Conservation (phyloP, 2,797 vertebrate genomes). For the Botia kubotai region DNA sequence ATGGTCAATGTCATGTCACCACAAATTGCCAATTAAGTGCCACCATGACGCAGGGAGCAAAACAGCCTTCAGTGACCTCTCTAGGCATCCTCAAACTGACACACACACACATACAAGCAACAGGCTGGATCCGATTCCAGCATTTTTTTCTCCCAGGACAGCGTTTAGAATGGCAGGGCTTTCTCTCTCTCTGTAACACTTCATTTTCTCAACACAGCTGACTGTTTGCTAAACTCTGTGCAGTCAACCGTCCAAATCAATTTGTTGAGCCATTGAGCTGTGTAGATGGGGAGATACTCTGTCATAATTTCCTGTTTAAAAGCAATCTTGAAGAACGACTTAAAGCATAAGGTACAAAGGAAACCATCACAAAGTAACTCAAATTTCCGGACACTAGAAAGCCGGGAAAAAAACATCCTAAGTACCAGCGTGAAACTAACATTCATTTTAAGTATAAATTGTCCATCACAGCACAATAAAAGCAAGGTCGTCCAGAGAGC, state of each 20-base stretch:
- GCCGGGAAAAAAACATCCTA: not conserved
- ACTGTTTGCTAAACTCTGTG: conserved; percentile 36
- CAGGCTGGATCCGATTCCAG: not conserved
- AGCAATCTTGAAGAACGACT: conserved; percentile 33
- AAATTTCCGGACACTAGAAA: not conserved
- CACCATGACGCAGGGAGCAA: conserved; percentile 2
- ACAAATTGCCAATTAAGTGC: conserved; percentile 3
- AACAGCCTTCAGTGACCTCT: conserved; percentile 3
- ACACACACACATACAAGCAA: conserved; percentile 1
- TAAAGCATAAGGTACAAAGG: conserved; percentile 8
- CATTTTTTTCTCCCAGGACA: not conserved
- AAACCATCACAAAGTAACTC: not conserved
- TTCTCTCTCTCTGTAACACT: not conserved
- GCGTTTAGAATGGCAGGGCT: not conserved
- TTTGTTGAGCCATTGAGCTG: conserved; percentile 49
- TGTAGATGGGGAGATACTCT: conserved; percentile 22
- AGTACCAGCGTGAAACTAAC: not conserved
- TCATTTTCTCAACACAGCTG: conserved; percentile 12
- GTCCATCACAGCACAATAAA: conserved; percentile 1
- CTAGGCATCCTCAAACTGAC: not conserved
- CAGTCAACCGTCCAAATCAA: conserved; percentile 31
- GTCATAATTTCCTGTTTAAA: conserved; percentile 44
- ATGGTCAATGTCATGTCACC: not conserved
- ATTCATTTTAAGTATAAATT: not conserved
- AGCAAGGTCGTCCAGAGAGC: not conserved